A percentile compares a stretch with the other conserved stretches of the same genome.
Evolutionary conservation across 2,113 vertebrate species (phyloP).

Genomic region (Phalacrocorax brasilianus): DNA sequence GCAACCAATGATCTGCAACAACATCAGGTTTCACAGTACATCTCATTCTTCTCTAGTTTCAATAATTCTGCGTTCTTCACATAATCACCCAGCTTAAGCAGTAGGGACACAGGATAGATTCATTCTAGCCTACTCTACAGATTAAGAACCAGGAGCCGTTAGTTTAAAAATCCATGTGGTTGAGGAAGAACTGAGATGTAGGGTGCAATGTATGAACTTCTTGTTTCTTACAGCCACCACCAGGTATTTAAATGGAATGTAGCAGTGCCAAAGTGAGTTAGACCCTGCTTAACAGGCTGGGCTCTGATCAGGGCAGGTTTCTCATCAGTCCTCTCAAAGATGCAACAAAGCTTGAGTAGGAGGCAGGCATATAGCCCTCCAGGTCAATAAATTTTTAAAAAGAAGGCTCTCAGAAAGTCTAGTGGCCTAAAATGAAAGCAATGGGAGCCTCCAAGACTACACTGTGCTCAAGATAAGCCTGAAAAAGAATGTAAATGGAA

Average conservation of each 20-base stretch:
- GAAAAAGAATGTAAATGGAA: not conserved
- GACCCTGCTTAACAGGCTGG: not conserved
- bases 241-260: not conserved
- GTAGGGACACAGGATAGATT: not conserved
- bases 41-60: not conserved
- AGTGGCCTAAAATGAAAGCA: not conserved
- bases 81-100: not conserved
- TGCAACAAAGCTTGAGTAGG: not conserved
- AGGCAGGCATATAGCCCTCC: not conserved
- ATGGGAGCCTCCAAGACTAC: not conserved
- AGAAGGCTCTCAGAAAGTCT: not conserved
- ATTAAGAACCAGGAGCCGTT: not conserved
- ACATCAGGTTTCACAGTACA: not conserved
- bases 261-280: not conserved
- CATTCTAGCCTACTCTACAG: not conserved
- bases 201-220: not conserved
- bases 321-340: not conserved
- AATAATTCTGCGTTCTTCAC: not conserved
- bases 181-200: not conserved
- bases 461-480: not conserved
- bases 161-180: not conserved
- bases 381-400: not conserved
- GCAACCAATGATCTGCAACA: not conserved
- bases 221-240: not conserved
- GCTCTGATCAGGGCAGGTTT: not conserved